phyloP scores from a whole-genome alignment of 2,113 vertebrate genomes.

The Pelodiscus sinensis region DNA sequence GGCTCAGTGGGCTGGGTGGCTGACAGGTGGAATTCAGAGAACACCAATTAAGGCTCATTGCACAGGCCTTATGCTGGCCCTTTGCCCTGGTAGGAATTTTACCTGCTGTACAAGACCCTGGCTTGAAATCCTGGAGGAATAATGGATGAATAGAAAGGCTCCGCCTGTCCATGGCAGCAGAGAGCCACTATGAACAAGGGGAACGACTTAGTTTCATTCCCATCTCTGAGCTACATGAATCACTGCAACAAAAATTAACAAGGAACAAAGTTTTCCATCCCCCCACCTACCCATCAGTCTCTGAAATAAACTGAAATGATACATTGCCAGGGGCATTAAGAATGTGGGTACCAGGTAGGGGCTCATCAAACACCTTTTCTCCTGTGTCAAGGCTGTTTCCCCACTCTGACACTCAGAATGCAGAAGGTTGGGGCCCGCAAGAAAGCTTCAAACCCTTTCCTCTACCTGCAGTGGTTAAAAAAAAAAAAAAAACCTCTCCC shows the following conservation, averaged over 20 bases:
- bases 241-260: background rate
- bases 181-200: background rate
- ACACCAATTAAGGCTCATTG: background rate
- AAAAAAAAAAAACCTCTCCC: too few species aligned
- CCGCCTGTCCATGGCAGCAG: background rate
- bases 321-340: background rate
- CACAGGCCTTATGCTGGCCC: background rate
- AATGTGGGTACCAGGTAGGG: background rate
- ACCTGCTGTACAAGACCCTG: background rate
- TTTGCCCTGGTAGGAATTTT: background rate
- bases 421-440: too few species aligned
- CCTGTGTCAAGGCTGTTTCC: background rate
- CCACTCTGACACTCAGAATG: too few species aligned
- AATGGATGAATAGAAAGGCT: background rate
- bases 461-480: too few species aligned
- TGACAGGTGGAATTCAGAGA: background rate
- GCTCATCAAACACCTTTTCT: background rate
- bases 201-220: background rate
- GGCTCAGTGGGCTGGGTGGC: background rate
- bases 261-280: background rate
- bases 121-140: background rate
- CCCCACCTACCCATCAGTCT: background rate
- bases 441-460: too few species aligned
- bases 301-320: background rate
- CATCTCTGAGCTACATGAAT: background rate